Percentiles rank a stretch among this genome's conserved stretches.
phyloP scores from a whole-genome alignment of 2,797 vertebrate species.

The Pelochelys cantorii region DNA sequence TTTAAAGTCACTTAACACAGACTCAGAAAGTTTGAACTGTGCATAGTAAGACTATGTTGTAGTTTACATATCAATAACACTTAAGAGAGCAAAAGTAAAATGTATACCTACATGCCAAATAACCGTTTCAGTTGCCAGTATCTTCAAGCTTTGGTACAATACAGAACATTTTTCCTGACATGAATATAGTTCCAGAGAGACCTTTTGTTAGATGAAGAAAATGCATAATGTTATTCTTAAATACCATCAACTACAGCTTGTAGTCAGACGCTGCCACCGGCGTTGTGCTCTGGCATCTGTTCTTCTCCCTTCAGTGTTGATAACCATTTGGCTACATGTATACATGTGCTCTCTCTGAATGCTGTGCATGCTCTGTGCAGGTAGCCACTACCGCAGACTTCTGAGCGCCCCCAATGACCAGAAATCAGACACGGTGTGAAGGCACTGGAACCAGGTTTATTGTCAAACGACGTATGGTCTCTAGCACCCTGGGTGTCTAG shows the following conservation, averaged over 20 bases:
- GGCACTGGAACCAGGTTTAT: too few species aligned
- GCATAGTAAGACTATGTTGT: background rate
- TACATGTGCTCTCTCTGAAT: too few species aligned
- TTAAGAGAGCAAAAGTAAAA: background rate
- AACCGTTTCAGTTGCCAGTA: background rate
- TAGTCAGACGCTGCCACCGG: too few species aligned
- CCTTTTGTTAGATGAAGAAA: background rate
- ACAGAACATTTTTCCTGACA: background rate
- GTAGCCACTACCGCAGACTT: too few species aligned
- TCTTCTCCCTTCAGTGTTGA: too few species aligned
- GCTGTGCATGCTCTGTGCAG: too few species aligned
- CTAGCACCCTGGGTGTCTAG: too few species aligned
- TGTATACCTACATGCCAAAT: background rate
- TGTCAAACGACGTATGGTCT: too few species aligned
- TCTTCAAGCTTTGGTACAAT: background rate
- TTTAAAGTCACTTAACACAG: background rate
- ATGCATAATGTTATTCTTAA: background rate
- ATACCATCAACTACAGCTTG: background rate
- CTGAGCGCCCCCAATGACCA: too few species aligned
- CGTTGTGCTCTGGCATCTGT: too few species aligned
- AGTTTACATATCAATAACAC: background rate
- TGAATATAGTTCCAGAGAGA: background rate
- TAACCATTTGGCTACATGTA: too few species aligned
- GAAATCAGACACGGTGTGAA: too few species aligned
- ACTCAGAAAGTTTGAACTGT: background rate